Percentiles rank a stretch among this genome's conserved stretches.
These are phyloP conservation scores for Eilema sororculum DNA, from an alignment of 2,888 invertebrate genomes.

Conservation along the genomic window DNA sequence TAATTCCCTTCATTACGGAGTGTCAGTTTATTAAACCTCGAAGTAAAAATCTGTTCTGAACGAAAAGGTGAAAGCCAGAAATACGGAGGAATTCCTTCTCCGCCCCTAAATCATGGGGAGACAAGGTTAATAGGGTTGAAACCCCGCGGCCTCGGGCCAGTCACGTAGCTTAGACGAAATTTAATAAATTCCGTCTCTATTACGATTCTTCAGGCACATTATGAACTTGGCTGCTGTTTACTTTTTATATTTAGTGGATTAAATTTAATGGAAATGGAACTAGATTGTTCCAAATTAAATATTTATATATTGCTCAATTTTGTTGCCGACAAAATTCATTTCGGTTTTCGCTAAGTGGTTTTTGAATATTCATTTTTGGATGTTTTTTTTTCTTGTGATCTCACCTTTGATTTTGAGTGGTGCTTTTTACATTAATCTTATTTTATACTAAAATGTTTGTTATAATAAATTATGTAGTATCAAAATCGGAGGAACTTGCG, in stretches of 20 bases:
- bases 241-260: slow-evolving; percentile 52
- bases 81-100: slow-evolving; percentile 78
- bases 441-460: not conserved
- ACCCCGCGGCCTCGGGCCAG: slow-evolving; percentile 74
- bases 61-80: slow-evolving; percentile 71
- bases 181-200: slow-evolving; percentile 79
- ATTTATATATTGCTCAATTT: slow-evolving; percentile 15
- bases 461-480: not conserved
- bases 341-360: slow-evolving; percentile 6
- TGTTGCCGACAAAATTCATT: slow-evolving; percentile 18
- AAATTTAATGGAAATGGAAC: slow-evolving; percentile 45
- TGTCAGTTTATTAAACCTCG: slow-evolving; percentile 72
- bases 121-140: slow-evolving; percentile 85
- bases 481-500: no score
- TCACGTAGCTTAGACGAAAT: slow-evolving; percentile 80
- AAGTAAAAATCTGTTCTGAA: slow-evolving; percentile 75
- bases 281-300: slow-evolving; percentile 22
- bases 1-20: slow-evolving; percentile 72
- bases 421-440: not conserved
- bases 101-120: slow-evolving; percentile 81
- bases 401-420: not conserved
- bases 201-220: slow-evolving; percentile 64
- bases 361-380: slow-evolving; percentile 15
- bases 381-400: not conserved
- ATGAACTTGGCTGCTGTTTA: slow-evolving; percentile 55